A percentile compares a stretch with the other conserved stretches of the same genome.
phyloP scores from a whole-genome alignment of 2,113 vertebrate genomes.

The Myiagra hebetior region DNA sequence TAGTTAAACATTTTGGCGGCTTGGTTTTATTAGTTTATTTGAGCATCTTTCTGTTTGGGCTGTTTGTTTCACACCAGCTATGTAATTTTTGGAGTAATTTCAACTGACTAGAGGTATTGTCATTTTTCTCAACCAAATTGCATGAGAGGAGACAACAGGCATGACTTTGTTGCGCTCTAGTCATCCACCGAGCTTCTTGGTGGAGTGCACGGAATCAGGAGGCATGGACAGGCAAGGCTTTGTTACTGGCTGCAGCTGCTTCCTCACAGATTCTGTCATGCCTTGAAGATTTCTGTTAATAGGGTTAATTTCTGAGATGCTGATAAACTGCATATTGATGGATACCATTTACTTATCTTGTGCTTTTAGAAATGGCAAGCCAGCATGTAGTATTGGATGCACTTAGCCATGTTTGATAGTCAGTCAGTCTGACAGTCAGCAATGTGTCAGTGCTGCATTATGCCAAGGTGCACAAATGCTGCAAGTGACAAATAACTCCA shows the following conservation, averaged over 20 bases:
- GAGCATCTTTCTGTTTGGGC: slow-evolving; percentile 13
- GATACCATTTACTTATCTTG: background rate
- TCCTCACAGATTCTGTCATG: background rate
- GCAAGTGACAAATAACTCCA: background rate
- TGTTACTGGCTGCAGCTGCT: background rate
- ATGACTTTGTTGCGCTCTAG: background rate
- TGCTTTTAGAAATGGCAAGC: slow-evolving; percentile 7
- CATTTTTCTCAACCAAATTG: background rate
- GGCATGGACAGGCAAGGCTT: background rate
- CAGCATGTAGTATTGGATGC: background rate
- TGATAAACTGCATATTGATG: slow-evolving; percentile 9
- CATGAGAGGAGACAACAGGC: background rate
- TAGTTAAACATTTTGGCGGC: background rate
- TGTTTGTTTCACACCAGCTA: slow-evolving; percentile 17
- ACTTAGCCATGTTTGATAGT: background rate
- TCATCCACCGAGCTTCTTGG: background rate
- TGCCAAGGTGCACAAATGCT: slow-evolving; percentile 6
- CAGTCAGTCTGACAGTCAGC: slow-evolving; percentile 17
- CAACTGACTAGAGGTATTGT: background rate
- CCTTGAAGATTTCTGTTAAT: slow-evolving; percentile 36
- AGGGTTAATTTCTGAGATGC: background rate
- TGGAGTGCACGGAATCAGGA: background rate
- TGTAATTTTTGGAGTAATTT: slow-evolving; percentile 22
- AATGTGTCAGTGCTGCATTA: background rate
- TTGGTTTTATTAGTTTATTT: slow-evolving; percentile 1